These are phyloP conservation scores for Myocastor coypus DNA, from an alignment of 2,113 vertebrate species.

Conservation along the genomic window DNA sequence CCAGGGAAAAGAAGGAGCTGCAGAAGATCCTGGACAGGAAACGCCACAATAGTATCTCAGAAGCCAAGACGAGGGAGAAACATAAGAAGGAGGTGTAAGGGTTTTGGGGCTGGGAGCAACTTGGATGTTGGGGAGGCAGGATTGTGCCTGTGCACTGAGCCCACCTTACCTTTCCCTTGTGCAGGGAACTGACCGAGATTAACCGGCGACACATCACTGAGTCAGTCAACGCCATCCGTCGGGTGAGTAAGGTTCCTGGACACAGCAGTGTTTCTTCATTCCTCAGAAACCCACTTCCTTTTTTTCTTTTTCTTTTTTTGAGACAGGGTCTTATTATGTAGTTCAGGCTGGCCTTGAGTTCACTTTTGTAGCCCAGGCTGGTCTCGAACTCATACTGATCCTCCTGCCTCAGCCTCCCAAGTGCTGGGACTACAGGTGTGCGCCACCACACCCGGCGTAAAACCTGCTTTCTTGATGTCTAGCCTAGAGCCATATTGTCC, in stretches of 20 bases:
- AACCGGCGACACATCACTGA: slow-evolving; percentile 93
- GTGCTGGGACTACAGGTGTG: no score
- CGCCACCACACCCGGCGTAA: no score
- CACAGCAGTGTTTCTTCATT: neutral
- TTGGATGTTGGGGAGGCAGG: neutral
- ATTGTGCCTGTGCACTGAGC: neutral
- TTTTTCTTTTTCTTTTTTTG: no score
- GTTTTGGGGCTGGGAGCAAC: neutral
- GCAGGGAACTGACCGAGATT: slow-evolving; percentile 91
- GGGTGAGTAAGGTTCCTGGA: slow-evolving; percentile 86
- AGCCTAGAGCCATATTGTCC: neutral
- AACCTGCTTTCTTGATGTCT: neutral
- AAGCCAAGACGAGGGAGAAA: slow-evolving; percentile 90
- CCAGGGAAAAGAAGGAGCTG: slow-evolving; percentile 94
- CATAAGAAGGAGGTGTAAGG: slow-evolving; percentile 91
- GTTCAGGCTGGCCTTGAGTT: no score
- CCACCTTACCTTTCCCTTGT: neutral
- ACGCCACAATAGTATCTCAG: slow-evolving; percentile 92
- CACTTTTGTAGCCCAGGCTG: no score
- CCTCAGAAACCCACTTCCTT: neutral
- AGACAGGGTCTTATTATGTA: no score
- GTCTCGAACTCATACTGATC: no score
- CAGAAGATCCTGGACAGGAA: slow-evolving; percentile 94
- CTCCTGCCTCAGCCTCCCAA: no score
- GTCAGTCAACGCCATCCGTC: slow-evolving; percentile 89